These are phyloP conservation scores for Tragelaphus strepsiceros DNA, from an alignment of 2,113 vertebrate genomes.

Conservation along the genomic window DNA sequence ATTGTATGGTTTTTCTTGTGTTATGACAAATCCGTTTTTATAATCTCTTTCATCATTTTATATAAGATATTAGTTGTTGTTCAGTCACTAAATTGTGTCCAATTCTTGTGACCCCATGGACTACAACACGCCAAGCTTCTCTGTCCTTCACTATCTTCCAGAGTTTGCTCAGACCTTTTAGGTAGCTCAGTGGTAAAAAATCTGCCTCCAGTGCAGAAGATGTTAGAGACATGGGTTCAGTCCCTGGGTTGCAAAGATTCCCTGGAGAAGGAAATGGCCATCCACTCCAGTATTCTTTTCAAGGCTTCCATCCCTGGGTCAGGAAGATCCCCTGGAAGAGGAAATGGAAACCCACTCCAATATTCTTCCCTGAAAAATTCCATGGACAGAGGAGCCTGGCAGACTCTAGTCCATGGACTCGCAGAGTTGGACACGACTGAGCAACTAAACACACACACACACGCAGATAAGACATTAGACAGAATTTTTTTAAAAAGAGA, in stretches of 20 bases:
- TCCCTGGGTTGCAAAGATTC: background rate
- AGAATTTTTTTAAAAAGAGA: background rate
- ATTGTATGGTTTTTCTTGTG: background rate
- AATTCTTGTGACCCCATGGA: background rate
- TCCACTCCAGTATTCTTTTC: background rate
- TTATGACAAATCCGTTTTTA: background rate
- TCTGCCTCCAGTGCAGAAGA: background rate
- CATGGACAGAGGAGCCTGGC: background rate
- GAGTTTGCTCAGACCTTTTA: background rate
- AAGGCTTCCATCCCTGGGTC: background rate
- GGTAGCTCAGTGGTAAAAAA: background rate
- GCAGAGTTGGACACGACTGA: background rate
- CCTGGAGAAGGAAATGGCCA: background rate
- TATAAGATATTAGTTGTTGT: background rate
- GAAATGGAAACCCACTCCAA: background rate
- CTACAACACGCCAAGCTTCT: background rate
- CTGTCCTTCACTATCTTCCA: background rate
- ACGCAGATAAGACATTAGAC: background rate
- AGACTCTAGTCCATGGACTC: background rate
- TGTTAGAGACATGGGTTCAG: background rate
- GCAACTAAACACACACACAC: accelerated
- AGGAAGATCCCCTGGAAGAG: background rate
- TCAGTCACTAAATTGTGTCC: background rate
- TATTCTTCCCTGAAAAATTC: background rate
- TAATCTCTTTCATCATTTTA: background rate